Evolutionary conservation across 2,888 invertebrate species (phyloP).

Genomic region (Ectobius pallidus): DNA sequence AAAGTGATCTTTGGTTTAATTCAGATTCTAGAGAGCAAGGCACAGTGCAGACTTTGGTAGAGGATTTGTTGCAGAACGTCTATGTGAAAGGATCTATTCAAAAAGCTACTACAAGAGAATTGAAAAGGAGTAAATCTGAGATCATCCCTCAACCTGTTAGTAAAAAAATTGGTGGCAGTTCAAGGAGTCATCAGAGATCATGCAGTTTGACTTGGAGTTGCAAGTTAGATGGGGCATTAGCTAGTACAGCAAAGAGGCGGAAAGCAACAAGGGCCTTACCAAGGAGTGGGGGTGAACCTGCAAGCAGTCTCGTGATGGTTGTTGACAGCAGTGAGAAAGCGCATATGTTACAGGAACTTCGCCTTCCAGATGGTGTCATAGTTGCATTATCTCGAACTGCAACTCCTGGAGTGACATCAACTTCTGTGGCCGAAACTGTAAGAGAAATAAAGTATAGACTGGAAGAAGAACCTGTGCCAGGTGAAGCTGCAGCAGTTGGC

Average conservation of each 20-base stretch:
- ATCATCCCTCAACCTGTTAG: slow-evolving; percentile 53
- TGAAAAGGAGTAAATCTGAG: slow-evolving; percentile 71
- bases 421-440: slow-evolving; percentile 48
- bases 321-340: slow-evolving; percentile 25
- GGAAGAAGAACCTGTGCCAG: slow-evolving; percentile 30
- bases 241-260: slow-evolving; percentile 70
- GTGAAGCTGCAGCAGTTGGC: neutral
- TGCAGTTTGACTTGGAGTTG: slow-evolving; percentile 73
- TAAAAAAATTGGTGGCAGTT: slow-evolving; percentile 49
- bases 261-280: slow-evolving; percentile 59
- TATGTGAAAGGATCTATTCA: slow-evolving; percentile 13
- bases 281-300: slow-evolving; percentile 25
- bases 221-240: slow-evolving; percentile 68
- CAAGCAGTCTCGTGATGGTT: slow-evolving; percentile 13
- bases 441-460: slow-evolving; percentile 51
- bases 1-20: slow-evolving; percentile 52
- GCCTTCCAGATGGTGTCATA: slow-evolving; percentile 57
- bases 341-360: slow-evolving; percentile 51
- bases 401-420: slow-evolving; percentile 48
- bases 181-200: slow-evolving; percentile 65
- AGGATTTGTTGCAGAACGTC: slow-evolving; percentile 52
- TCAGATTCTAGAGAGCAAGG: slow-evolving; percentile 58
- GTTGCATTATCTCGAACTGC: slow-evolving; percentile 52
- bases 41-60: slow-evolving; percentile 63
- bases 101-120: slow-evolving; percentile 57